Evolutionary conservation across 2,113 vertebrate species (phyloP), one percentile per base, ranked within the genome.

Genomic region (Amblyopsis rosae): DNA sequence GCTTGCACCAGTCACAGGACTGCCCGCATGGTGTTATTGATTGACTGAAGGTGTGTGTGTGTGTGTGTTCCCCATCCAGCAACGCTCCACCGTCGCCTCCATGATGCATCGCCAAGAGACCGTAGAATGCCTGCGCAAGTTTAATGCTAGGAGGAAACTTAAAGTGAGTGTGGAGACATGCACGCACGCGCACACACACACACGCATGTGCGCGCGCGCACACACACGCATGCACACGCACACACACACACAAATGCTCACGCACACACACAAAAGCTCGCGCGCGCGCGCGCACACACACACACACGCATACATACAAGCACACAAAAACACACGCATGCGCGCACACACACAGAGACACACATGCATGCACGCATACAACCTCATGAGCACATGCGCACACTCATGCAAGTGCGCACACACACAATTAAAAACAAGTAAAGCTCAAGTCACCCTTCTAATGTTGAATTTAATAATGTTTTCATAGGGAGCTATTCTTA

Each of bases 41-140:
- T 54, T 32, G 19, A 54, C 56, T 55, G 54, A 6, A 6, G 11
- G 8, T 32, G 19, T 60, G 17, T 48, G 48, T 47, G 55, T 55
- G 19, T 50, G 47, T n/a, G 3, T 80, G 12, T 62, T 73, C 16
- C 51, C 4, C 26, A 10, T 86, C 60, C 90, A 99, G 98, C 98
- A 99, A 99, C 96, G 98, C 79, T 98, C 97, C 67, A 99, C 97
- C 5, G 98, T 99, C 5, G 97, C 98, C 65, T 99, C 98, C 6
- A 98, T 98, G 96, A 98, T 99, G 96, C 98, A 99, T 85, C 96
- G 98, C 57, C 98, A 99, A 81, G 98, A 99, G 91, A 99, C 98
- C 0, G 97, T 99, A 75, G 98, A 99, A 85, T 99, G 98, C 88
- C 93, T 99, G 89, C 94, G 98, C 76, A 99, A 99, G 88, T 99